Base-by-base conservation (phyloP, 1,140 invertebrate genomes). In the Phenacoccus solenopsis region DNA sequence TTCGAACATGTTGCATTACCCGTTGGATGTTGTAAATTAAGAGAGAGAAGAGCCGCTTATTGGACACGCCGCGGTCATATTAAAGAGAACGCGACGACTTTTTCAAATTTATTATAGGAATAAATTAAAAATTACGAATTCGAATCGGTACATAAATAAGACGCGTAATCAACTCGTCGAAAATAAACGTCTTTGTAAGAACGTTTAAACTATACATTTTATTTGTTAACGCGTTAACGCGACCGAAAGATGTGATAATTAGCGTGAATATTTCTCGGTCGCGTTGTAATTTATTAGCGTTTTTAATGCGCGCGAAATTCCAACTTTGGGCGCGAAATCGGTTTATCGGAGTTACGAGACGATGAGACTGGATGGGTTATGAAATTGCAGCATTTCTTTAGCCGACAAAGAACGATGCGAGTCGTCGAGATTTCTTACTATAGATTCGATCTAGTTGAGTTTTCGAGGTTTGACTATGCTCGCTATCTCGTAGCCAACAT, bases 141-240 rank as follows among this genome's bases (percentile, higher is more conserved):
- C 38, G 38, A 16, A 49, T 49, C 38, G 38, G 38, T 49, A 49
- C 3, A 49, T 49, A 49, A 49, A 49, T 49, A 49, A 49, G 12
- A n/a, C 20, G 4, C 2, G 38, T 49, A 49, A 49, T 49, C 38
- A 49, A 49, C 38, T 49, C 38, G 38, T 49, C 20, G 38, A 49
- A 49, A 49, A 49, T 49, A 49, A 49, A 49, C 38, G 38, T 49
- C 38, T 49, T 49, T 49, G 38, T 49, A n/a, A 49, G n/a, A 49
- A 49, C 20, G 38, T 49, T 49, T 49, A 49, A 49, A 49, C 13
- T 49, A 49, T n/a, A 16, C 38, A 49, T 49, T 49, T 49, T 49
- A 49, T 49, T 49, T 49, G 38, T 49, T 49, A 10, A n/a, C 38
- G 38, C 38, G 20, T 49, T 49, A 49, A n/a, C n/a, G 4, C 38